Base-by-base conservation (phyloP, 2,888 invertebrate genomes). In the Boloria selene region DNA sequence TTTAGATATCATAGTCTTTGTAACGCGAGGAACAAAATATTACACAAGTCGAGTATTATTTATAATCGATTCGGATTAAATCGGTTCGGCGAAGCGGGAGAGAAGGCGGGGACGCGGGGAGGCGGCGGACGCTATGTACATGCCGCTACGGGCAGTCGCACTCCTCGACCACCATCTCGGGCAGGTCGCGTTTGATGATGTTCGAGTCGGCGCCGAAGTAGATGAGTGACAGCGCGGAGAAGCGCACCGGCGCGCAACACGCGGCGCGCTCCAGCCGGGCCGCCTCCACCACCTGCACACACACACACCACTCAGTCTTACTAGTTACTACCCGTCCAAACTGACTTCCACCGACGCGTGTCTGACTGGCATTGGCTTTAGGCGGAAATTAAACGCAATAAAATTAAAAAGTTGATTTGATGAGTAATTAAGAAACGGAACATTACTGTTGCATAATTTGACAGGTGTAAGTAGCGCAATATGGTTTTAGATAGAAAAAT, bases 151-250 rank as follows among this genome's bases (percentile, higher is more conserved):
- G 97, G 90, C 98, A 98, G 77, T 97, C 98, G 92, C 98, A 98
- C 93, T 98, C 98, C 88, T 98, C 97, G 72, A 98, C 97, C 77
- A 97, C 97, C 98, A 98, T 98, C 93, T 98, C 97, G 74, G 98
- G 98, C 84, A 98, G 93, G 93, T 98, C 97, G 80, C 97, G 94
- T 88, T 98, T 98, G 87, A 98, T 97, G 87, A 98, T 97, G 92
- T 96, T 96, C 74, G 95, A 95, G 91, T 97, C 97, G 70, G 95
- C 95, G 75, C 97, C 97, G 90, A 97, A 97, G 91, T 98, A 98
- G 84, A 98, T 97, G 76, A 98, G 93, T 75, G 97, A 97, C 94
- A 98, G 97, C 84, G 97, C 95, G 67, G 97, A 97, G 90, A 98
- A 97, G 87, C 97, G 97, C 72, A 97, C 94, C 50, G 98, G 98